A percentile compares a stretch with the other conserved stretches of the same genome.
Conservation (phyloP, 2,797 vertebrate species). For the Rhinogobio ventralis region DNA sequence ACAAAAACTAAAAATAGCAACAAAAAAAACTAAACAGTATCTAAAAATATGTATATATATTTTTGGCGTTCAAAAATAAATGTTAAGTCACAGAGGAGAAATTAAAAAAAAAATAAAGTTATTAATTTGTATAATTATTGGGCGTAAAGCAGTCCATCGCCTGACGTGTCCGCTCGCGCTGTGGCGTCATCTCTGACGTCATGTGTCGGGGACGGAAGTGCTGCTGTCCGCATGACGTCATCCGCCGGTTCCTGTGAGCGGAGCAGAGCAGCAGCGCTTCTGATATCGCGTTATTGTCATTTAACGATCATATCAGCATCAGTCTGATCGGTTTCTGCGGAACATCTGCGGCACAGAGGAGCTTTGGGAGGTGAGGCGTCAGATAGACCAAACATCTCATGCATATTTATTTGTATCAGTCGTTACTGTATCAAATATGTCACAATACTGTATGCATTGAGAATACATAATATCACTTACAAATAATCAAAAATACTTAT, state of each 20-base stretch:
- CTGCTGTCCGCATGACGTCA: background rate
- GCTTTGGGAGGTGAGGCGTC: background rate
- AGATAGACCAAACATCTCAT: too few species aligned
- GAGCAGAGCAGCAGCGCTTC: background rate
- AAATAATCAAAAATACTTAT: background rate
- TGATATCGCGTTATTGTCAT: background rate
- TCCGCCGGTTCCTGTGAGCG: background rate
- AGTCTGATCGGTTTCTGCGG: background rate
- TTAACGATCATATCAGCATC: background rate
- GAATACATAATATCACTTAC: background rate
- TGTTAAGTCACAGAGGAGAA: too few species aligned
- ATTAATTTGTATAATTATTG: too few species aligned
- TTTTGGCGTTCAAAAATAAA: too few species aligned
- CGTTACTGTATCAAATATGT: background rate
- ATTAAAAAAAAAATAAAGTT: too few species aligned
- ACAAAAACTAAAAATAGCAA: too few species aligned
- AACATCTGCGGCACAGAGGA: background rate
- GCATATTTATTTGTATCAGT: too few species aligned
- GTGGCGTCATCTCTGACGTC: background rate
- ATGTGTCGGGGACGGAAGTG: background rate
- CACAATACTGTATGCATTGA: background rate
- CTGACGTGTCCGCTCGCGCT: too few species aligned
- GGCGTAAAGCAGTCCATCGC: too few species aligned
- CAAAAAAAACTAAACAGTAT: too few species aligned
- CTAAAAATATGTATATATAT: too few species aligned